Base-by-base conservation (phyloP, 2,113 vertebrate species). In the Sinocyclocheilus anshuiensis region DNA sequence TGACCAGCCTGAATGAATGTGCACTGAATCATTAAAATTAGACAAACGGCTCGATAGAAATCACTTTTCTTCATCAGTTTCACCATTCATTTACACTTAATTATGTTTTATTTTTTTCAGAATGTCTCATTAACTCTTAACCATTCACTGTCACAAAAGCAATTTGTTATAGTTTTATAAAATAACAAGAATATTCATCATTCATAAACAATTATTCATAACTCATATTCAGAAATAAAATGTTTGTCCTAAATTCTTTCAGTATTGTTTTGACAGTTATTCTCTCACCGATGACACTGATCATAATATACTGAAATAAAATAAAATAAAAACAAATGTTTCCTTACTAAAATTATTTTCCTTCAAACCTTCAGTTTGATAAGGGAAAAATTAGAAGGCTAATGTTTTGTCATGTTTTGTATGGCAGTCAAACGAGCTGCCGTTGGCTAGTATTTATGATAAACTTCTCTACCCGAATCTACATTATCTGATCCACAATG, bases 1-100 rank as follows among this genome's bases (percentile, higher is more conserved):
- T 89, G 83, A 89, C 88, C 86, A 92, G 87, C 84, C 81, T 89
- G 89, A 48, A 91, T 82, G 69, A 85, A 22, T 26, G 63, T 88
- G 72, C 78, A 55, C 83, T 89, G 82, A 74, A 79, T 77, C 78
- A 86, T 87, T 69, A 79, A 76, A 75, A 84, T 83, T 55, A 71
- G 61, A 81, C 78, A 72, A 75, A 81, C 22, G 18, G 61, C 55
- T 53, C 63, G 83, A 80, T 48, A 39, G 76, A n/a, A 77, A 81
- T 50, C 36, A 65, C 86, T 89, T 89, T 87, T 88, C 87, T 81
- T 88, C 79, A 89, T 89, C n/a, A 45, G 59, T 4, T 80, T 42
- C 20, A 80, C 75, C 59, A 74, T 13, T 13, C 6, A 20, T 77
- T 69, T 75, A 50, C 50, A 53, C 24, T 4, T 33, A 45, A 85